Base-by-base conservation (phyloP, 2,888 invertebrate species). In the Psococerastis gibbosa region DNA sequence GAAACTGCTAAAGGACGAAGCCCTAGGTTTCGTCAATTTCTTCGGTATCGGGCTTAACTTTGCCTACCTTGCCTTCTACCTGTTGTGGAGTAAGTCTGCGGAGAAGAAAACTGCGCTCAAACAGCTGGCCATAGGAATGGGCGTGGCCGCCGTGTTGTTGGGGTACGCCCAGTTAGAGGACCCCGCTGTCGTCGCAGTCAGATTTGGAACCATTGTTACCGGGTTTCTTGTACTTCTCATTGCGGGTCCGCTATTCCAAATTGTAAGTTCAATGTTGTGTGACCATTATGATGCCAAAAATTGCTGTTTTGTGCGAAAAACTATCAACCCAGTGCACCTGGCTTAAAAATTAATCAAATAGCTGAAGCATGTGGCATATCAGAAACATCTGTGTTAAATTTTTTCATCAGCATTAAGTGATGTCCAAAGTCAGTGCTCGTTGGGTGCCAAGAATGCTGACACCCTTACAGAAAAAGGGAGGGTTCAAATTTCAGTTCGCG, bases 21-120 rank as follows among this genome's bases (percentile, higher is more conserved):
- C 73, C 1, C 83, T 85, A 76, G 75, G 82, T 41, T 70, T 69
- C 54, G 80, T 85, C 16, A 89, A 88, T 60, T 56, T 78, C 42
- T 71, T 77, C 53, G 87, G 84, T 48, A 63, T 80, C 47, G 60
- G 69, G 1, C 62, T 83, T 42, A 87, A 81, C 58, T 56, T 71
- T 2, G 47, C 71, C 3, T 89, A 85, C 57, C 59, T 75, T 46
- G 49, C 67, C 48, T 61, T 78, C 44, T 89, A 72, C 61, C 79
- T 74, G 57, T 55, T 67, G 8, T 38, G 38, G 38, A 20, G 20
- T 5, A n/a, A 6, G 11, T 6, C 8, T 27, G 27, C 27, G 27
- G 27, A 27, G 27, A 27, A 59, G 59, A 45, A 42, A 9, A 43
- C 52, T 22, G 45, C 53, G 5, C 44, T 53, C 6, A 48, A 51